Conservation (phyloP, 2,113 vertebrate genomes). For the Melanocharis versteri region DNA sequence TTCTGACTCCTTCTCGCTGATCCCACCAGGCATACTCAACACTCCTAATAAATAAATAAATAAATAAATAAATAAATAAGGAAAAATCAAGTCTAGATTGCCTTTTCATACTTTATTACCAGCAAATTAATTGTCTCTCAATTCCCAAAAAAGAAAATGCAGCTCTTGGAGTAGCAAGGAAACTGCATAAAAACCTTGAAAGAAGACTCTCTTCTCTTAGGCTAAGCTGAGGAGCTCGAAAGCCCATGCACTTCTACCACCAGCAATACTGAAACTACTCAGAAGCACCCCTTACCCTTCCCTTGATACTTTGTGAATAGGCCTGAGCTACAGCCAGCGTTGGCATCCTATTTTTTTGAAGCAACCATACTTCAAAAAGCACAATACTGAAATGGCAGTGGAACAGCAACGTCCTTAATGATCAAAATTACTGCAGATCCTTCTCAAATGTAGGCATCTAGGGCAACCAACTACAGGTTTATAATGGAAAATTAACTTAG, state of each 20-base stretch:
- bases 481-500: background rate
- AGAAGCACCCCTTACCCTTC: background rate
- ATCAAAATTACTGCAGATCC: background rate
- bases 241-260: background rate
- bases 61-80: background rate
- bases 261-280: background rate
- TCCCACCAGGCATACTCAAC: fast-evolving
- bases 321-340: background rate
- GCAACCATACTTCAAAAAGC: background rate
- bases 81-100: background rate
- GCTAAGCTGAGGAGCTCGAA: background rate
- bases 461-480: background rate
- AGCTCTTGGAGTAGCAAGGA: background rate
- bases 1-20: background rate
- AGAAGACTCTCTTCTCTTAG: background rate
- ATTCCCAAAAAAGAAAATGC: background rate
- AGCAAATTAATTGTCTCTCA: background rate
- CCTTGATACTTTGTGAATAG: background rate
- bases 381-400: background rate
- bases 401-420: background rate
- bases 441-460: background rate
- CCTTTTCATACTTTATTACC: background rate
- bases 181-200: background rate
- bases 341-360: background rate
- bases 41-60: background rate